phyloP scores from a whole-genome alignment of 2,113 vertebrate genomes.

The Petroica traversi region DNA sequence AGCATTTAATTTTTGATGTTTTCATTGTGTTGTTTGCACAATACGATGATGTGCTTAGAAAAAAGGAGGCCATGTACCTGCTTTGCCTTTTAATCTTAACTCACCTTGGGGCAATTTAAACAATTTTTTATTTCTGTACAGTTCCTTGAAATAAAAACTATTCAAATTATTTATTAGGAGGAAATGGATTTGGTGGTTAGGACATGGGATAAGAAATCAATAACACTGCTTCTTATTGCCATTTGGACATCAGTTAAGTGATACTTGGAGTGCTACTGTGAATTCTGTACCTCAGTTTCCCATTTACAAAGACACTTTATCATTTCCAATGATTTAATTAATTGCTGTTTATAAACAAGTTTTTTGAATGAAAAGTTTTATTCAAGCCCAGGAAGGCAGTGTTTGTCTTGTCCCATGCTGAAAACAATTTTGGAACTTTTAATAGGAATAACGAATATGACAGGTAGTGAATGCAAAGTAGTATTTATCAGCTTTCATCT shows the following conservation, averaged over 20 bases:
- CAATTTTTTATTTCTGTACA: background rate
- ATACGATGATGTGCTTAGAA: background rate
- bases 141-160: slow-evolving; percentile 1
- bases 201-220: background rate
- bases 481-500: slow-evolving; percentile 26
- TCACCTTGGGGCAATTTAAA: background rate
- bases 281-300: background rate
- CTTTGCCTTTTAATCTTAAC: background rate
- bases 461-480: slow-evolving; percentile 4
- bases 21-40: background rate
- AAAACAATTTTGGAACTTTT: background rate
- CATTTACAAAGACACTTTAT: background rate
- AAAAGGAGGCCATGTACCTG: background rate
- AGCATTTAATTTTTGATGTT: slow-evolving; percentile 30
- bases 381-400: background rate
- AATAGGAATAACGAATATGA: background rate
- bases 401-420: background rate
- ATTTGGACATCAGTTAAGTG: background rate
- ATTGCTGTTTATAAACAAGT: background rate
- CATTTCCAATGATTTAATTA: background rate
- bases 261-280: background rate
- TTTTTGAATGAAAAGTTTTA: background rate
- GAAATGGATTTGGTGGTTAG: background rate
- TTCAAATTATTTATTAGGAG: slow-evolving; percentile 6
- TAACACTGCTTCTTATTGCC: background rate